Evolutionary conservation across 2,888 invertebrate genomes (phyloP).

Genomic region (Nemoura dubitans): DNA sequence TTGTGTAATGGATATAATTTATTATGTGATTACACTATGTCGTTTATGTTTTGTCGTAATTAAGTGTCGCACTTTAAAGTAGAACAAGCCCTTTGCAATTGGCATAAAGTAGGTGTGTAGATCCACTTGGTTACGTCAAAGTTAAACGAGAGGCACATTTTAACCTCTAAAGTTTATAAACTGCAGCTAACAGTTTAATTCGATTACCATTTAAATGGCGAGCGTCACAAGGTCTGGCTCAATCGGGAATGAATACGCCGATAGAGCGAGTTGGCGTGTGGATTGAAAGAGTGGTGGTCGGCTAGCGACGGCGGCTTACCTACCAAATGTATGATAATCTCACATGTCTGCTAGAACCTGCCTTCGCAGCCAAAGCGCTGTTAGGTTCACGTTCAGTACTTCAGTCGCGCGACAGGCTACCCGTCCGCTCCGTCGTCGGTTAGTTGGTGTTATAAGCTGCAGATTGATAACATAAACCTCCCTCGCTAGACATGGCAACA

Average conservation of each 20-base stretch:
- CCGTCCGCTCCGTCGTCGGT: background rate
- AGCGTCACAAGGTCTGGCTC: background rate
- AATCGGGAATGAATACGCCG: background rate
- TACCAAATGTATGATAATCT: background rate
- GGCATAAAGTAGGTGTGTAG: too few species aligned
- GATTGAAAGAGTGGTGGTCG: background rate
- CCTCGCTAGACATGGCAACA: background rate
- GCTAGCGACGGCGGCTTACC: background rate
- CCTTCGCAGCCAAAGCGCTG: background rate
- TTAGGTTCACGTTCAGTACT: too few species aligned
- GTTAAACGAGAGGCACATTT: too few species aligned
- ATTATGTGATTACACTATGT: too few species aligned
- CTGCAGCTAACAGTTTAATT: background rate
- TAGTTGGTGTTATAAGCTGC: background rate
- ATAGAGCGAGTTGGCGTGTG: background rate
- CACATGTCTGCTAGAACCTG: background rate
- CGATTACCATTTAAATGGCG: background rate
- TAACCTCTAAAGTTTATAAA: too few species aligned
- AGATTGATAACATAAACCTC: background rate
- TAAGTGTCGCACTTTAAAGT: too few species aligned
- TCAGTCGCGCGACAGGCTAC: background rate
- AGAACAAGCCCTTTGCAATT: too few species aligned
- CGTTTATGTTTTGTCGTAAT: too few species aligned
- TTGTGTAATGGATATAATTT: too few species aligned
- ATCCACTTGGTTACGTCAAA: too few species aligned